Evolutionary conservation across 2,113 vertebrate genomes (phyloP).

Genomic region (Plecturocebus donacophilus): DNA sequence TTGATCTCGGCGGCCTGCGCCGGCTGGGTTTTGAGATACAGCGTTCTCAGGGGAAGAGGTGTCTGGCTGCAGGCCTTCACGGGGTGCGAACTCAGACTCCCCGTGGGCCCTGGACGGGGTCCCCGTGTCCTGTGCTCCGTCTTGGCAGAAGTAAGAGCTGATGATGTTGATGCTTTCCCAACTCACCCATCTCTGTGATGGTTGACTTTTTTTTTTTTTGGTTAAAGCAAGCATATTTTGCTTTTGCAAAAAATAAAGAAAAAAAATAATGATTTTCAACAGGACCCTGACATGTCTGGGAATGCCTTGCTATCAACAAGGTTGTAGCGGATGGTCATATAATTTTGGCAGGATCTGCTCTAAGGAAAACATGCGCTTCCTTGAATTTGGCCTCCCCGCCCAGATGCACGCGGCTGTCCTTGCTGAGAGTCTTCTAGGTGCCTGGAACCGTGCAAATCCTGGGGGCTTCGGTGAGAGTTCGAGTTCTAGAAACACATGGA

Average conservation of each 20-base stretch:
- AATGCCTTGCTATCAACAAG: rapidly evolving
- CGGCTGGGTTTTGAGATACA: neutral
- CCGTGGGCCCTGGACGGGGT: rapidly evolving
- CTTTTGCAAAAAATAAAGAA: neutral
- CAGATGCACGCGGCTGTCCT: rapidly evolving
- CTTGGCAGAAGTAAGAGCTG: too few species aligned
- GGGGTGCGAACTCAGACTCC: neutral
- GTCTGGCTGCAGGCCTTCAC: too few species aligned
- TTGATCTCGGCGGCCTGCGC: neutral
- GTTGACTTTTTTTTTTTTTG: neutral
- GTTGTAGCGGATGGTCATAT: neutral
- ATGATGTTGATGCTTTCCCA: neutral
- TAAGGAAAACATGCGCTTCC: rapidly evolving
- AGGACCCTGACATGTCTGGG: neutral
- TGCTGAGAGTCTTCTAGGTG: rapidly evolving
- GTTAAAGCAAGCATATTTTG: neutral
- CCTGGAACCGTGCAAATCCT: neutral
- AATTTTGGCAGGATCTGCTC: neutral
- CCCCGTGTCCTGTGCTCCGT: rapidly evolving
- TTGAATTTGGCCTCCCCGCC: neutral
- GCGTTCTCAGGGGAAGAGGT: neutral
- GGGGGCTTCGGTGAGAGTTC: neutral
- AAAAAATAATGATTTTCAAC: neutral
- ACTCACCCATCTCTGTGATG: too few species aligned
- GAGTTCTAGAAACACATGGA: rapidly evolving